Conservation (phyloP, 2,113 vertebrate species). For the Haemorhous mexicanus region DNA sequence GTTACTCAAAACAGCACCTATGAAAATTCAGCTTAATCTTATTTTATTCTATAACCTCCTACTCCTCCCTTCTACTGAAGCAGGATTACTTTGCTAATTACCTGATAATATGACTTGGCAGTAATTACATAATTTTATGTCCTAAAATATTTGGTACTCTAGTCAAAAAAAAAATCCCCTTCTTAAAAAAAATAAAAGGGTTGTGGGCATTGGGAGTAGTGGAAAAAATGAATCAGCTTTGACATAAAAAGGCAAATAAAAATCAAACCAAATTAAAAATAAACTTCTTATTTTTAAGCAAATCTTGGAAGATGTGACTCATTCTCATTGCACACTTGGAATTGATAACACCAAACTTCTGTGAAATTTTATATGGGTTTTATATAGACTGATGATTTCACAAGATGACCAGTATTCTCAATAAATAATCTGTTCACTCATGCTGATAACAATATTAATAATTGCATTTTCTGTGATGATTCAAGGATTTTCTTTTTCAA, state of each 20-base stretch:
- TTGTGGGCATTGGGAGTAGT: neutral
- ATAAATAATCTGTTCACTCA: neutral
- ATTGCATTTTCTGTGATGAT: neutral
- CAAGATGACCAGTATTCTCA: constrained; percentile 5
- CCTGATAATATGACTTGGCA: neutral
- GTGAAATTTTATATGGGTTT: constrained; percentile 17
- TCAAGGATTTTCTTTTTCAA: neutral
- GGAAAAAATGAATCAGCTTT: constrained; percentile 5
- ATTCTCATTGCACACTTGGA: neutral
- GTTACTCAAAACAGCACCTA: neutral
- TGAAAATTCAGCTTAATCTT: neutral
- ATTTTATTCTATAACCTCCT: neutral
- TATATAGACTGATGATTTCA: neutral
- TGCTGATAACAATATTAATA: neutral
- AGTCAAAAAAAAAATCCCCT: neutral
- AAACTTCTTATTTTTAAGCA: constrained; percentile 15
- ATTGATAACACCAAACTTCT: neutral
- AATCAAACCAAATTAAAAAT: constrained; percentile 25
- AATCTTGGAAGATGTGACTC: constrained; percentile 45
- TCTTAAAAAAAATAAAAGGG: accelerated
- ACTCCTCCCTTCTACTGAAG: neutral
- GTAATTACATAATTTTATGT: neutral
- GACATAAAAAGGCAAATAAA: constrained; percentile 47
- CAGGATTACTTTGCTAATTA: neutral
- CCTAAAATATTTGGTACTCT: neutral